Conservation (phyloP, 2,113 vertebrate species). For the Cyanocitta stelleri region DNA sequence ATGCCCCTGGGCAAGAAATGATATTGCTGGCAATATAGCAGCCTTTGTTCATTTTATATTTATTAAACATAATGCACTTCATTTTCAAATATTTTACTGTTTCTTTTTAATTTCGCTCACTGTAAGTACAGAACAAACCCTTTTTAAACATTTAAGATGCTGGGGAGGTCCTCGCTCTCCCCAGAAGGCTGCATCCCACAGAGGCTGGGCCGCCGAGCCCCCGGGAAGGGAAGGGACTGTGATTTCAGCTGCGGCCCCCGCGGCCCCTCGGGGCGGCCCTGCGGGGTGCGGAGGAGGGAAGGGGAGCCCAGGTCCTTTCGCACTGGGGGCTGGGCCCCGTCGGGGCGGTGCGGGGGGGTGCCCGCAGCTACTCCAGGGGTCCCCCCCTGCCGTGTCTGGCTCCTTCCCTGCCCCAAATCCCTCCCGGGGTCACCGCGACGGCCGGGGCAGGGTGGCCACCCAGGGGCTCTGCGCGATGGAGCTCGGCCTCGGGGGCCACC, state of each 20-base stretch:
- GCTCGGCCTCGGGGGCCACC: rapidly evolving
- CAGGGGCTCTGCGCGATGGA: neutral
- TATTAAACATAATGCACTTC: slow-evolving; percentile 85
- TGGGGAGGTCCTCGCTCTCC: neutral
- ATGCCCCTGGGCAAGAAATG: slow-evolving; percentile 77
- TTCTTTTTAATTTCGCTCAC: slow-evolving; percentile 84
- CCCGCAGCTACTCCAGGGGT: neutral
- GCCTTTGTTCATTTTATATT: slow-evolving; percentile 86
- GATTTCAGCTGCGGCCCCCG: slow-evolving; percentile 64
- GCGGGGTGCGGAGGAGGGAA: neutral
- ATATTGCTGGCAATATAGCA: slow-evolving; percentile 81
- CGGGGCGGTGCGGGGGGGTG: neutral
- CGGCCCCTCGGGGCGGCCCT: neutral
- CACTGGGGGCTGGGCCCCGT: neutral
- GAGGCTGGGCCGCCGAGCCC: slow-evolving; percentile 53
- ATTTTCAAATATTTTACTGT: slow-evolving; percentile 85
- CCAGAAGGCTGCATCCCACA: slow-evolving; percentile 37
- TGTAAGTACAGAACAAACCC: slow-evolving; percentile 81
- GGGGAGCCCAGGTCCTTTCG: neutral
- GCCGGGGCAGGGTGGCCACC: neutral
- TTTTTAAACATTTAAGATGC: slow-evolving; percentile 79
- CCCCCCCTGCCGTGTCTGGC: neutral
- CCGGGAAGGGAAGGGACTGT: slow-evolving; percentile 57
- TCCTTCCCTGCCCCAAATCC: neutral
- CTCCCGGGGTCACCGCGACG: neutral